Conservation (phyloP, 2,113 vertebrate genomes). For the Pantherophis guttatus region DNA sequence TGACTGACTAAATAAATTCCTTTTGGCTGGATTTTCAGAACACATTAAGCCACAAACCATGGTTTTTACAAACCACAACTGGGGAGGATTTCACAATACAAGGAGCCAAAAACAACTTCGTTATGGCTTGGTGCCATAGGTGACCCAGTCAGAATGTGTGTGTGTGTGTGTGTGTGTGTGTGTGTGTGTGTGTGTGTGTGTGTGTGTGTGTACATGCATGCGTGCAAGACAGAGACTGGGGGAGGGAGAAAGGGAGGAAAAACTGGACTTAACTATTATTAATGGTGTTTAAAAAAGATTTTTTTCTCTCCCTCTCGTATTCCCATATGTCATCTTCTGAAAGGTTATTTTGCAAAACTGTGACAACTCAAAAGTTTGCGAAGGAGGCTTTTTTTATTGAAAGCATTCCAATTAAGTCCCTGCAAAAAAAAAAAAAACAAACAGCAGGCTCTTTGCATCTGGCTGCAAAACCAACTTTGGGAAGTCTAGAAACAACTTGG, state of each 20-base stretch:
- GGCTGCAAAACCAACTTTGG: not conserved
- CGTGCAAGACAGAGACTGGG: not conserved
- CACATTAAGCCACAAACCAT: not conserved
- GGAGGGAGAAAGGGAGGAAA: not conserved
- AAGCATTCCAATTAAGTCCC: not conserved
- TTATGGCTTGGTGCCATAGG: not conserved
- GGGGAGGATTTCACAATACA: not conserved
- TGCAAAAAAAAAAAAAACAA: not conserved
- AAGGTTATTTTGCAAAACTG: not conserved
- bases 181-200: too few relatives aligned
- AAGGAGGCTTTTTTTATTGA: not conserved
- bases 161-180: not conserved
- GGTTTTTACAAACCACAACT: not conserved
- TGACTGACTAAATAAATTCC: not conserved
- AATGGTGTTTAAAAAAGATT: not conserved
- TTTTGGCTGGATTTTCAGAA: not conserved
- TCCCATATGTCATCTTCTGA: not conserved
- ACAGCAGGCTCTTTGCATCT: not conserved
- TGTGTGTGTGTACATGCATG: rapidly evolving
- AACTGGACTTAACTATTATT: not conserved
- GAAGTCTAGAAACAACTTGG: not conserved
- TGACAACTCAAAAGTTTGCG: not conserved
- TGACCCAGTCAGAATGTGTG: not conserved
- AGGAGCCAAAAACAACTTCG: not conserved
- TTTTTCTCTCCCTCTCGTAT: not conserved